A percentile compares a stretch with the other conserved stretches of the same genome.
Evolutionary conservation across 2,797 vertebrate species (phyloP).

Genomic region (Mus caroli): DNA sequence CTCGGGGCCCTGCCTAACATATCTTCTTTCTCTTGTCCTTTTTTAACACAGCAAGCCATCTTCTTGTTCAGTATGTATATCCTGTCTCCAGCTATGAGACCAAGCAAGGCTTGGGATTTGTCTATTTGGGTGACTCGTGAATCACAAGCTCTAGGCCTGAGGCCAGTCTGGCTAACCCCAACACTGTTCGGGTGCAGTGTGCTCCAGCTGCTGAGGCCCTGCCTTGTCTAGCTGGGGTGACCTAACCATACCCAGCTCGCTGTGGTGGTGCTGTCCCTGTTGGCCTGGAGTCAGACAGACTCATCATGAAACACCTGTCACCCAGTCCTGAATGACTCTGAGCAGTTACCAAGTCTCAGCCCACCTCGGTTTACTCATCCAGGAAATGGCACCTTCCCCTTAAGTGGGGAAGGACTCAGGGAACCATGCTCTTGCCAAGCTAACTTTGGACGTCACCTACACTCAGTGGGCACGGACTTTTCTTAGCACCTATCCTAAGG

Average conservation of each 20-base stretch:
- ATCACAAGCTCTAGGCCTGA: not conserved
- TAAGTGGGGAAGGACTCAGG: rapidly evolving
- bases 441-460: rapidly evolving
- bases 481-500: not conserved
- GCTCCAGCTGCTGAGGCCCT: not conserved
- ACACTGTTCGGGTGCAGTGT: no score
- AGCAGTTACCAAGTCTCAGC: not conserved
- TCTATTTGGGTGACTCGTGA: not conserved
- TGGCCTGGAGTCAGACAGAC: not conserved
- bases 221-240: not conserved
- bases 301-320: not conserved
- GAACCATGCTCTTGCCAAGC: not conserved
- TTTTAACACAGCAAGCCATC: no score
- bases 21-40: not conserved
- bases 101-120: not conserved
- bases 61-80: rapidly evolving
- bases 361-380: not conserved
- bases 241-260: no score
- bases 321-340: not conserved
- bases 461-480: not conserved
- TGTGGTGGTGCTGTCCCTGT: not conserved
- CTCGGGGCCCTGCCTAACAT: rapidly evolving
- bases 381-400: not conserved
- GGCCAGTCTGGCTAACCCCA: not conserved
- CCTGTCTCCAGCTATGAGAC: not conserved